Percentiles rank a stretch among this genome's conserved stretches.
Conservation (phyloP, 2,113 vertebrate species). For the Madoqua kirkii region DNA sequence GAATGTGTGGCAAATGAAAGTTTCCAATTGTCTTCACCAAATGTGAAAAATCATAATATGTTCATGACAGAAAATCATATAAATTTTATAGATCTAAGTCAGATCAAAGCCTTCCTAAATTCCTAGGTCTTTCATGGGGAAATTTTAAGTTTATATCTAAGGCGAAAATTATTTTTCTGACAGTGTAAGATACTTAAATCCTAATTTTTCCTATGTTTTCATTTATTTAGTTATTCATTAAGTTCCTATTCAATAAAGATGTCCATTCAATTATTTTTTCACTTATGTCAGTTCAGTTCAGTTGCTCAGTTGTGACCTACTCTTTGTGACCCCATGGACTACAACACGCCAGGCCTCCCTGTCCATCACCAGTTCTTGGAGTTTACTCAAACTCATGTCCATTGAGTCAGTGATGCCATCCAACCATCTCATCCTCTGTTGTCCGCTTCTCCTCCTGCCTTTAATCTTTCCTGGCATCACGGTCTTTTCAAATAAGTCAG, state of each 20-base stretch:
- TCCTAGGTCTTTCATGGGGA: neutral
- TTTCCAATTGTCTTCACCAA: slow-evolving; percentile 65
- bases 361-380: neutral
- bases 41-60: slow-evolving; percentile 51
- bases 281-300: neutral
- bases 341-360: neutral
- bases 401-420: neutral
- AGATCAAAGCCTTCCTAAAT: neutral
- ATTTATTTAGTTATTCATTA: neutral
- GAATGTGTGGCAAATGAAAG: slow-evolving; percentile 59
- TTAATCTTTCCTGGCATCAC: neutral
- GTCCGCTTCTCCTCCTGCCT: neutral
- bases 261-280: neutral
- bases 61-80: slow-evolving; percentile 26
- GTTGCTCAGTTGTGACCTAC: neutral
- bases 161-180: neutral
- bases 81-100: neutral
- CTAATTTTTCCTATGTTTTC: neutral
- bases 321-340: neutral
- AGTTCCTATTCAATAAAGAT: neutral
- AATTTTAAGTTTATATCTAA: neutral
- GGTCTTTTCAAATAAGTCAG: neutral
- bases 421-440: neutral
- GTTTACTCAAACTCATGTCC: neutral
- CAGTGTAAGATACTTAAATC: neutral